A percentile compares a stretch with the other conserved stretches of the same genome.
Evolutionary conservation across 2,888 invertebrate genomes (phyloP).

Genomic region (Neoitamus cyanurus): DNA sequence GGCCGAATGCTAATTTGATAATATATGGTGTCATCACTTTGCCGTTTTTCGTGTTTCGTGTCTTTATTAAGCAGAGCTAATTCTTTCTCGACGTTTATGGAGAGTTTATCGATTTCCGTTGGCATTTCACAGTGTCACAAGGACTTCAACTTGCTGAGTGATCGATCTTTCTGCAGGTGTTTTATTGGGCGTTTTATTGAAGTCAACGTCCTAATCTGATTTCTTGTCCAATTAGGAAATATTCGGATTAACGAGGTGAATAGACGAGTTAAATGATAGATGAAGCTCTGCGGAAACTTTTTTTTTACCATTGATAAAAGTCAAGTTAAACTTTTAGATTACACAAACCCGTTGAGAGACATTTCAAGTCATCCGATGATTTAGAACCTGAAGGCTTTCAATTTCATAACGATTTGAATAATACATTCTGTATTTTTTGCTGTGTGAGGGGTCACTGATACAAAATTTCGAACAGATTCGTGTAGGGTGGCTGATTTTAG

Average conservation of each 20-base stretch:
- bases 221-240: neutral
- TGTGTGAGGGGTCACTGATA: neutral
- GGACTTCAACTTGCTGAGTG: neutral
- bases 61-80: neutral
- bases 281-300: neutral
- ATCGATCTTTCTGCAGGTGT: neutral
- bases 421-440: neutral
- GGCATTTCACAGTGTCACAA: neutral
- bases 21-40: neutral
- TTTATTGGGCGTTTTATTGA: neutral
- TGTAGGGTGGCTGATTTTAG: neutral
- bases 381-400: neutral
- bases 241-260: neutral
- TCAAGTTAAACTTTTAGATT: neutral
- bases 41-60: neutral
- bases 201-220: neutral
- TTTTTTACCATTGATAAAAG: neutral
- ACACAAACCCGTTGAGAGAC: neutral
- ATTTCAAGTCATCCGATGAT: neutral
- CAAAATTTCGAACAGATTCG: neutral
- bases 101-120: neutral
- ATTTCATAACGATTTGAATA: neutral
- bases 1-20: neutral
- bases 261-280: neutral
- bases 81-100: neutral